Percentiles rank a stretch among this genome's conserved stretches.
Evolutionary conservation across 1,140 invertebrate species (phyloP).

Genomic region (Pseudomyrmex gracilis): DNA sequence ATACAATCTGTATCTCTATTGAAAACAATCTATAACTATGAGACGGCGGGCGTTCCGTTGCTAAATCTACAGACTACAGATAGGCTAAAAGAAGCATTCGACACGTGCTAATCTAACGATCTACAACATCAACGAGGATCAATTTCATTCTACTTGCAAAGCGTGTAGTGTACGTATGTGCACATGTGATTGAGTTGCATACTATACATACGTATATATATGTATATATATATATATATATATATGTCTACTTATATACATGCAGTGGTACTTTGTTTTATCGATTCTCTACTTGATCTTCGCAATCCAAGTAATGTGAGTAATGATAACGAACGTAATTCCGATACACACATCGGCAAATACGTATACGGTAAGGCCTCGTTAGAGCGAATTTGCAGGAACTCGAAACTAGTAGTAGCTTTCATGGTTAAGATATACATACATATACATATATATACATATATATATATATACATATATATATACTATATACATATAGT

Average conservation of each 20-base stretch:
- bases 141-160: constrained; percentile 4
- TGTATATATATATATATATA: constrained; percentile 26
- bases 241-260: constrained; percentile 32
- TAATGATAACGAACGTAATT: constrained; percentile 46
- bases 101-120: constrained; percentile 43
- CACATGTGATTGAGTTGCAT: neutral
- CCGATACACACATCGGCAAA: constrained; percentile 9
- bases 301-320: constrained; percentile 43
- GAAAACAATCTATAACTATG: constrained; percentile 35
- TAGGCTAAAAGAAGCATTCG: constrained; percentile 59
- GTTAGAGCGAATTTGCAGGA: constrained; percentile 49
- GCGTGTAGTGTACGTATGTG: neutral
- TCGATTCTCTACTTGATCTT: constrained; percentile 43
- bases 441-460: too few species aligned
- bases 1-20: constrained; percentile 15
- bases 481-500: too few species aligned
- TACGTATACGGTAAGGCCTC: constrained; percentile 40
- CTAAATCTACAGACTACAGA: constrained; percentile 60
- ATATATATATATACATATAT: too few species aligned
- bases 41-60: constrained; percentile 26
- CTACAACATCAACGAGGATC: constrained; percentile 64
- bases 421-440: neutral
- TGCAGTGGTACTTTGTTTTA: constrained; percentile 32
- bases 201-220: neutral
- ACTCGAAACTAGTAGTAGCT: constrained; percentile 44